Conservation (phyloP, 2,797 vertebrate species). For the Coregonus sp. region DNA sequence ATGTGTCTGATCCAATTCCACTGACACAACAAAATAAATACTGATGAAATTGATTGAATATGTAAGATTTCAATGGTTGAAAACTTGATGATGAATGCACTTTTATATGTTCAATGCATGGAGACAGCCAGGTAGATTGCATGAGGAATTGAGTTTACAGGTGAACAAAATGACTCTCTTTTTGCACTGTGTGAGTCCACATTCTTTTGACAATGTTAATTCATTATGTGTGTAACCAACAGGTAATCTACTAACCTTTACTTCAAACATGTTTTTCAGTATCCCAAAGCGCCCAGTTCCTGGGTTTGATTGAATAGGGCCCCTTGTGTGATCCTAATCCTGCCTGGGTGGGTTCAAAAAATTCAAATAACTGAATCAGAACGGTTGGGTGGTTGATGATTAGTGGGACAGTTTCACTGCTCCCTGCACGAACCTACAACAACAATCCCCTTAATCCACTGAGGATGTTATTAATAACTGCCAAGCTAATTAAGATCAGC, state of each 20-base stretch:
- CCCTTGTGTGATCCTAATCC: slow-evolving; percentile 5
- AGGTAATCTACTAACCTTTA: not conserved
- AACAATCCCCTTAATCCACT: slow-evolving; percentile 71
- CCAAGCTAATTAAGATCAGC: slow-evolving; percentile 85
- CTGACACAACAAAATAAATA: slow-evolving; percentile 66
- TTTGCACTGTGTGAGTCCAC: not conserved
- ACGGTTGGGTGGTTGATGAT: not conserved
- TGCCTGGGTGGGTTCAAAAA: slow-evolving; percentile 2
- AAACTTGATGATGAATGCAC: slow-evolving; percentile 1
- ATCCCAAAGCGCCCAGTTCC: slow-evolving; percentile 18
- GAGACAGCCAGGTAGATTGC: not conserved
- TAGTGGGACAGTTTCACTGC: slow-evolving; percentile 44
- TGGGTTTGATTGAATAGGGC: slow-evolving; percentile 21
- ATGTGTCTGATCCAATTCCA: slow-evolving; percentile 69
- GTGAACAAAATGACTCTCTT: not conserved
- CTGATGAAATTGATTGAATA: slow-evolving; percentile 57
- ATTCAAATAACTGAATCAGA: slow-evolving; percentile 2
- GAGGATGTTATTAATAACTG: slow-evolving; percentile 83
- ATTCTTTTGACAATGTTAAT: not conserved
- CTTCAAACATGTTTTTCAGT: slow-evolving; percentile 4
- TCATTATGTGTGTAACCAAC: not conserved
- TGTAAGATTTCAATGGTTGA: slow-evolving; percentile 44
- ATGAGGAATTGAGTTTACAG: not conserved
- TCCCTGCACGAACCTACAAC: slow-evolving; percentile 61
- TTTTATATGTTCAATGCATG: not conserved